Conservation (phyloP, 2,797 vertebrate species). For the Syndactyla subalaris region DNA sequence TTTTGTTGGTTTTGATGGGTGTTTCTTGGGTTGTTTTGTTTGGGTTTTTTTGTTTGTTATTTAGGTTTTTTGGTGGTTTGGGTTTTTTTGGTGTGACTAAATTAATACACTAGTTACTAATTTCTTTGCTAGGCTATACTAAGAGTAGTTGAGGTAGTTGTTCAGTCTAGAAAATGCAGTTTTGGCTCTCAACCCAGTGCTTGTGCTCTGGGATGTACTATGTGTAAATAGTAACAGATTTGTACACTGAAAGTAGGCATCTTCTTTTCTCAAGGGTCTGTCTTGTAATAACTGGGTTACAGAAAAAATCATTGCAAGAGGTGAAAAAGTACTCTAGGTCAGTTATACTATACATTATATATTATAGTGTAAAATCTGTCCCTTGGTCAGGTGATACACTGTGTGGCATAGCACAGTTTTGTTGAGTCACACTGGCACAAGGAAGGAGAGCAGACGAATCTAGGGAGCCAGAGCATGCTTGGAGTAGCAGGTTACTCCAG, state of each 20-base stretch:
- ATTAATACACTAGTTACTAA: background rate
- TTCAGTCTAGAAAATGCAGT: background rate
- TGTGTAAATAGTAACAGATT: background rate
- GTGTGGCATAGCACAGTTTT: background rate
- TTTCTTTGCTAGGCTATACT: background rate
- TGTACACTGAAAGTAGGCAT: background rate
- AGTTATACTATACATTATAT: background rate
- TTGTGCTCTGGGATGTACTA: background rate
- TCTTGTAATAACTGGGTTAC: background rate
- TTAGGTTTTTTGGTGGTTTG: no score
- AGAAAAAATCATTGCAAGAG: background rate
- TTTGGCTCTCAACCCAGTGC: background rate
- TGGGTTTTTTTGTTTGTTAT: no score
- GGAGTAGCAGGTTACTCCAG: background rate
- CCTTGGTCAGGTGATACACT: background rate
- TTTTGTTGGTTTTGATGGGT: background rate
- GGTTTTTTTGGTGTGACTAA: background rate
- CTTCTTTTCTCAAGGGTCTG: background rate
- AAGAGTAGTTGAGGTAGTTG: background rate
- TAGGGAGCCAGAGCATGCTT: background rate
- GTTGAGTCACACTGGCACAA: fast-evolving
- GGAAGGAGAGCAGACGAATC: background rate
- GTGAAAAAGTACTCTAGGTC: background rate
- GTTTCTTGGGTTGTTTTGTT: background rate
- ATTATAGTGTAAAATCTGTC: background rate